phyloP scores from a whole-genome alignment of 2,797 vertebrate species.

The Podarcis siculus region DNA sequence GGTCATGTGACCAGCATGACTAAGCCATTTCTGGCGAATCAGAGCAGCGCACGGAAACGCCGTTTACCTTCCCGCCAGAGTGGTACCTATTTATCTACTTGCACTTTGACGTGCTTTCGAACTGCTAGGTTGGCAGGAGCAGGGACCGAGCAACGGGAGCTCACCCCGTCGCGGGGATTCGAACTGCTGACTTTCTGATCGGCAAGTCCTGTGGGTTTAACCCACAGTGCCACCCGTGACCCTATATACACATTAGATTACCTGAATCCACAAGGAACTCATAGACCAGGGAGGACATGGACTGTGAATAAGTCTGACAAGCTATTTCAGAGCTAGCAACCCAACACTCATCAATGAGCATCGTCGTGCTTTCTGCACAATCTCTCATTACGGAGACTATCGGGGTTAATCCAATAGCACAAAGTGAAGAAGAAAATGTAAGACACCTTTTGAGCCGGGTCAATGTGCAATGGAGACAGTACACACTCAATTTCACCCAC shows the following conservation, averaged over 20 bases:
- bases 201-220: too few species aligned
- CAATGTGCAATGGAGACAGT: not conserved
- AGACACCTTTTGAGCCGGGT: not conserved
- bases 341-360: not conserved
- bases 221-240: too few species aligned
- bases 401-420: not conserved
- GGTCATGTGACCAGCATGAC: too few species aligned
- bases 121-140: too few species aligned
- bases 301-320: not conserved
- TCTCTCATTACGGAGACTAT: not conserved
- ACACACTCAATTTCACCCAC: not conserved
- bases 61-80: too few species aligned
- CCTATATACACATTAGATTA: not conserved
- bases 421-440: not conserved
- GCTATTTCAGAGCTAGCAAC: not conserved
- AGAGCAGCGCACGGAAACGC: too few species aligned
- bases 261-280: not conserved
- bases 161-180: too few species aligned
- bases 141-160: too few species aligned
- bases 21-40: too few species aligned
- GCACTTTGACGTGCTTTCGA: too few species aligned
- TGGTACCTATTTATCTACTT: too few species aligned
- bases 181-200: too few species aligned
- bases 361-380: not conserved
- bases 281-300: not conserved